Evolutionary conservation across 2,113 vertebrate genomes (phyloP).

Genomic region (Agapornis roseicollis): DNA sequence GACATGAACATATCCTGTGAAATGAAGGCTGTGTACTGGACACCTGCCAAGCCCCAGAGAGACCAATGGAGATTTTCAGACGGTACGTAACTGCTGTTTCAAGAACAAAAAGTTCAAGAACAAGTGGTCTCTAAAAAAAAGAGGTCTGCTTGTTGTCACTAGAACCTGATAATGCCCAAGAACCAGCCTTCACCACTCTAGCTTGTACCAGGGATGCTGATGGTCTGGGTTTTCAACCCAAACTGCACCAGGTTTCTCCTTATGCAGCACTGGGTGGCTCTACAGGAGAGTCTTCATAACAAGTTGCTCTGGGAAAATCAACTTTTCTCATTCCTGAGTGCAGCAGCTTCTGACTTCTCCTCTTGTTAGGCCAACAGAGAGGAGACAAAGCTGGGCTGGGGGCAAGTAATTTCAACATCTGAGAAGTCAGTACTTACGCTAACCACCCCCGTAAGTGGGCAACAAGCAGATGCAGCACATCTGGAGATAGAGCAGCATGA

Average conservation of each 20-base stretch:
- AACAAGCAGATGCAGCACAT: neutral
- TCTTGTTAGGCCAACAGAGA: neutral
- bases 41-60: neutral
- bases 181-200: neutral
- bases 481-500: neutral
- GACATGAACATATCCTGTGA: neutral
- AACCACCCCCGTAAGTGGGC: rapidly evolving
- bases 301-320: neutral
- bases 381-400: neutral
- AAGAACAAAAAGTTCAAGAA: too few relatives aligned
- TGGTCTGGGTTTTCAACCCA: neutral
- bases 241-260: neutral
- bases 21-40: neutral
- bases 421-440: neutral
- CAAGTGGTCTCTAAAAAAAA: neutral
- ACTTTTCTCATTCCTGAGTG: neutral
- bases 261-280: neutral
- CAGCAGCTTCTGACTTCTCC: neutral
- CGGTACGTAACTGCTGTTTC: neutral
- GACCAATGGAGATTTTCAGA: neutral
- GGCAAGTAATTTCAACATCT: rapidly evolving
- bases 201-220: neutral
- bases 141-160: neutral
- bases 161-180: neutral
- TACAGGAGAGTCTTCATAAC: neutral